Evolutionary conservation across 2,888 invertebrate genomes (phyloP), one percentile per base, ranked within the genome.

Genomic region (Drosophila atripex): DNA sequence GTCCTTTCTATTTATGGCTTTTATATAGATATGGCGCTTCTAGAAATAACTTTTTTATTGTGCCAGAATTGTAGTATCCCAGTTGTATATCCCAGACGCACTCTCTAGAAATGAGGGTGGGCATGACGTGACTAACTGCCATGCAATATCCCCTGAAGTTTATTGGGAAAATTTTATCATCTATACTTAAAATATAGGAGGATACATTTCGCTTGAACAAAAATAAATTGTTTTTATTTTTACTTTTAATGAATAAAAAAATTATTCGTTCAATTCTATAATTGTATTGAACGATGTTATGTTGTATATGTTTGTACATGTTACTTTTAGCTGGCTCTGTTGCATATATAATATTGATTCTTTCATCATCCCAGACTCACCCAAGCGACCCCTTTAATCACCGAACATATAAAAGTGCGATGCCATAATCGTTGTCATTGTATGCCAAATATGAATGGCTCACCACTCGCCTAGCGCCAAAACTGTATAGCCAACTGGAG

Each of bases 341-440:
- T 64, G 46, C 46, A 49, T 38, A 73, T 70, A 78, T 76, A 63
- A 69, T 77, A 80, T 86, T 75, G 80, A 86, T 86, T 80, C 80
- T 69, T 75, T 75, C 35, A 60, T 45, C 76, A 80, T 55, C 64
- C 84, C 74, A 63, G 50, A 76, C 82, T 63, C 70, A 35, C 25
- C 49, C 71, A 70, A 30, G 32, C 54, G 45, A 54, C 63, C 61
- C 63, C 72, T 49, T 70, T 51, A 71, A 82, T 78, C 86, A 60
- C 59, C 61, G 54, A 83, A 66, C 80, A 83, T 71, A 28, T 39
- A 52, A 50, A 58, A 28, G 46, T 46, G 53, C 51, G 58, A 58
- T 68, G 60, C 79, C 79, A 80, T 80, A 80, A 82, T 80, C 79
- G 75, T 75, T 79, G 79, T 54, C 80, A 85, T 85, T 80, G 86